These are phyloP conservation scores for Drosophila serrata DNA, from an alignment of 1,140 invertebrate genomes.

Conservation along the genomic window DNA sequence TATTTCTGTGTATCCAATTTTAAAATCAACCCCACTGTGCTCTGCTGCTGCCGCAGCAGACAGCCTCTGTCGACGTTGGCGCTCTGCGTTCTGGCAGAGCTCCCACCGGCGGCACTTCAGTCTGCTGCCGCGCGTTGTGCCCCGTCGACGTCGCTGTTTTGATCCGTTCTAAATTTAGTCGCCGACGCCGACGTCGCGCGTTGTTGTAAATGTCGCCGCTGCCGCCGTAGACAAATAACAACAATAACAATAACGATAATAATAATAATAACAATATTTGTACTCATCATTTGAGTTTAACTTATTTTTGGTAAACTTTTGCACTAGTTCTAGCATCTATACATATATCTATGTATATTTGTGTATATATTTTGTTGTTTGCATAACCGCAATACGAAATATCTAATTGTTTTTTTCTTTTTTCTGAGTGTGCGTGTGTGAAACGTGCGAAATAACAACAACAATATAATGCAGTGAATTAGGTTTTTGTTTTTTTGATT, in stretches of 20 bases:
- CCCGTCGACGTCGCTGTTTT: conserved; percentile 25
- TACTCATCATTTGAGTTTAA: conserved; percentile 56
- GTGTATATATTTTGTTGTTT: conserved; percentile 32
- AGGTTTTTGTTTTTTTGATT: conserved; percentile 48
- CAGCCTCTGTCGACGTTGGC: conserved; percentile 17
- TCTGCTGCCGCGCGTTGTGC: conserved; percentile 71
- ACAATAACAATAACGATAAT: conserved; percentile 32
- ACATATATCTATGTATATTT: conserved; percentile 10
- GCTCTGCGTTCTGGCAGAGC: conserved; percentile 33
- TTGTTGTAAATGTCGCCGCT: conserved; percentile 63
- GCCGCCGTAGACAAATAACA: conserved; percentile 36
- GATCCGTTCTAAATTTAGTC: conserved; percentile 72
- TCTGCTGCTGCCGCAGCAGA: conserved; percentile 9
- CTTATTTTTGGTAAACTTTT: conserved; percentile 67
- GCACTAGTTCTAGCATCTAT: conserved; percentile 32
- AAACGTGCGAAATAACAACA: conserved; percentile 51
- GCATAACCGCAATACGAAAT: conserved; percentile 43
- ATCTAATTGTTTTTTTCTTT: conserved; percentile 38
- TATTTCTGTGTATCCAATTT: not conserved
- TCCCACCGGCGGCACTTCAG: conserved; percentile 38
- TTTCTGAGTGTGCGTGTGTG: conserved; percentile 24
- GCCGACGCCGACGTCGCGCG: conserved; percentile 57
- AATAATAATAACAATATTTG: conserved; percentile 18
- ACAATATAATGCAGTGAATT: conserved; percentile 45
- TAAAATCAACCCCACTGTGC: conserved; percentile 15